Percentiles rank a stretch among this genome's conserved stretches.
Conservation (phyloP, 2,113 vertebrate species). For the Pungitius pungitius region DNA sequence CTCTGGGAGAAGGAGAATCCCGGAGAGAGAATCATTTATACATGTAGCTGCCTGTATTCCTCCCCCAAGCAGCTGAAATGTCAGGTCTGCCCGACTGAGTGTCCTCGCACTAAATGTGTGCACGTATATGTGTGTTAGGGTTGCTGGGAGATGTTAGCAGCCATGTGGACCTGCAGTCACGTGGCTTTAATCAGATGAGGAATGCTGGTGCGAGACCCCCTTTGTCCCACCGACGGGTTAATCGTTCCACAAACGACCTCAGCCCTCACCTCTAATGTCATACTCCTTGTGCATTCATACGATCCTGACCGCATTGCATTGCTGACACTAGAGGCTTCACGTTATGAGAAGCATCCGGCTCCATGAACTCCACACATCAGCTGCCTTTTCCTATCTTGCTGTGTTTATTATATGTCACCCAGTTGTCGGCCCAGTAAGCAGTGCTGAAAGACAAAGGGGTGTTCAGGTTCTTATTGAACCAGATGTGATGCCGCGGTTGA, state of each 20-base stretch:
- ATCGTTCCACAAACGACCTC: constrained; percentile 10
- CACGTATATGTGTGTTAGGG: constrained; percentile 1
- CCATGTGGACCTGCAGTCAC: constrained; percentile 53
- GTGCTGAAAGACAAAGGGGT: background rate
- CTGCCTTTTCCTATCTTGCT: background rate
- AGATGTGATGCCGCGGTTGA: background rate
- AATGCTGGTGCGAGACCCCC: constrained; percentile 51
- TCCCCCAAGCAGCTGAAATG: constrained; percentile 29
- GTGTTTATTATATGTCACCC: constrained; percentile 6
- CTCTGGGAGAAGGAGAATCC: background rate
- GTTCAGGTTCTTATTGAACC: background rate
- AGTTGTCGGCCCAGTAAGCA: background rate
- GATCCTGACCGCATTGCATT: background rate
- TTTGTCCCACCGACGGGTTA: constrained; percentile 27
- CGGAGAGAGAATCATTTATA: constrained; percentile 12
- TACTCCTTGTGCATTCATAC: background rate
- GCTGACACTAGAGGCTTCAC: constrained; percentile 20
- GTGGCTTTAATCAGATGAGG: constrained; percentile 55
- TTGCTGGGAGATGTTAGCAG: constrained; percentile 47
- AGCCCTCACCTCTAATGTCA: background rate
- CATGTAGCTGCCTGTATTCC: background rate
- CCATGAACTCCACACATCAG: background rate
- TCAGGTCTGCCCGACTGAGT: constrained; percentile 22
- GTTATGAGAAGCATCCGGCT: constrained; percentile 8
- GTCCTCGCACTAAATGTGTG: background rate